Conservation (phyloP, 2,113 vertebrate genomes). For the Gracilinanus agilis region DNA sequence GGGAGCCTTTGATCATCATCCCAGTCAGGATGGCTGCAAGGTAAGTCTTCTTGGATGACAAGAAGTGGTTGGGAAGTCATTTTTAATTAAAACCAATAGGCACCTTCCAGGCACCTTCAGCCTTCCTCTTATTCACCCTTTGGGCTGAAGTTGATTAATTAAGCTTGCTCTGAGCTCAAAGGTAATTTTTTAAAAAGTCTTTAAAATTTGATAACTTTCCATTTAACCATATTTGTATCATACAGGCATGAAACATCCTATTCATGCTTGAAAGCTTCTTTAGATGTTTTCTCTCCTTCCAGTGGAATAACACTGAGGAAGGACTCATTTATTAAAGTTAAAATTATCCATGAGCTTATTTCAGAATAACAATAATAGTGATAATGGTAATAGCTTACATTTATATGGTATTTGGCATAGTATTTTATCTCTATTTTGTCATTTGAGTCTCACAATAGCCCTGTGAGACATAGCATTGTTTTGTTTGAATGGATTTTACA, state of each 20-base stretch:
- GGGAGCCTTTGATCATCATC: slow-evolving; percentile 23
- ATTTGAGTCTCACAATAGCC: not conserved
- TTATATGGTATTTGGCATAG: not conserved
- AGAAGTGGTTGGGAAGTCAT: rapidly evolving
- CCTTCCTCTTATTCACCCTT: slow-evolving; percentile 3
- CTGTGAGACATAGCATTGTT: not conserved
- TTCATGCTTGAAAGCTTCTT: slow-evolving; percentile 64
- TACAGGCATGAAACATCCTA: slow-evolving; percentile 39
- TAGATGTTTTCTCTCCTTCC: slow-evolving; percentile 60
- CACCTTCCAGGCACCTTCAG: not conserved
- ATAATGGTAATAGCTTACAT: not conserved
- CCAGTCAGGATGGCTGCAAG: not conserved
- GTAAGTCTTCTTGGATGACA: not conserved
- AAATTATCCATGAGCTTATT: slow-evolving; percentile 60
- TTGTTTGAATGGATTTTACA: not conserved
- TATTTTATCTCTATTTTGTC: not conserved
- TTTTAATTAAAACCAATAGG: slow-evolving; percentile 19
- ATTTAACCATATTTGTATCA: slow-evolving; percentile 36
- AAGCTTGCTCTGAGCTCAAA: slow-evolving; percentile 48
- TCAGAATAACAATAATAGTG: slow-evolving; percentile 20
- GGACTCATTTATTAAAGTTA: slow-evolving; percentile 16
- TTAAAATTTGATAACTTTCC: slow-evolving; percentile 51
- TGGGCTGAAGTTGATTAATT: slow-evolving; percentile 53
- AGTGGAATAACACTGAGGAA: slow-evolving; percentile 35
- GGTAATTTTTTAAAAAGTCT: slow-evolving; percentile 30